Base-by-base conservation (phyloP, 1,140 invertebrate genomes). In the Thaumetopoea pityocampa region DNA sequence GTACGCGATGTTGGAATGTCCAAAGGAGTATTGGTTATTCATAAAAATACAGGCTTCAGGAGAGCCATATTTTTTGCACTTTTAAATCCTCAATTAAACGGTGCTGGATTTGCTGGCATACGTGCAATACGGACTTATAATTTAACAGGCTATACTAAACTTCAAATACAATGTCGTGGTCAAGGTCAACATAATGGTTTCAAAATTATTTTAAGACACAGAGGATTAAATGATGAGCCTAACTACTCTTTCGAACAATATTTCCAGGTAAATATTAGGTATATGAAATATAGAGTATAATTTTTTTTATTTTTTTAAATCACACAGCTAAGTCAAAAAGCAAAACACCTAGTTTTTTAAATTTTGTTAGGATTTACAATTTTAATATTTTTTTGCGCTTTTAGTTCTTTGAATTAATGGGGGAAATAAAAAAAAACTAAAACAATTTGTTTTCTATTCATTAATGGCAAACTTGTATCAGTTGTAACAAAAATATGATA, bases 31-130 rank as follows among this genome's bases (percentile, higher is more conserved):
- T 57, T 92, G 5, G 79, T 85, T 2, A 50, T 91, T 11, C 77
- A 80, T 27, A 88, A 90, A 60, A 90, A 89, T 54, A 88, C 87
- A 2, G 69, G 84, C 47, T 90, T 89, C 44, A 89, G 90, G 67
- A 69, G 88, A 57, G 91, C 88, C 0, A 76, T 92, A 54, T 88
- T 92, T 41, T 92, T 92, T 51, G 87, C 88, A 2, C 53, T 92
- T 7, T 62, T 92, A 3, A 91, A 92, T 64, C 91, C 91, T 3
- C 90, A 92, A 68, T 78, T 87, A 4, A 91, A 92, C 49, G 91
- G 91, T 1, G 91, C 91, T 16, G 89, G 90, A 3, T 92, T 92
- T 68, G 90, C 90, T 22, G 91, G 91, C 5, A 82, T 90, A 29
- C 66, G 86, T 19, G 88, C 76, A 0, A 33, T 64, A 3, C 78